phyloP scores from a whole-genome alignment of 1,140 invertebrate genomes.

The Holotrichia oblita region DNA sequence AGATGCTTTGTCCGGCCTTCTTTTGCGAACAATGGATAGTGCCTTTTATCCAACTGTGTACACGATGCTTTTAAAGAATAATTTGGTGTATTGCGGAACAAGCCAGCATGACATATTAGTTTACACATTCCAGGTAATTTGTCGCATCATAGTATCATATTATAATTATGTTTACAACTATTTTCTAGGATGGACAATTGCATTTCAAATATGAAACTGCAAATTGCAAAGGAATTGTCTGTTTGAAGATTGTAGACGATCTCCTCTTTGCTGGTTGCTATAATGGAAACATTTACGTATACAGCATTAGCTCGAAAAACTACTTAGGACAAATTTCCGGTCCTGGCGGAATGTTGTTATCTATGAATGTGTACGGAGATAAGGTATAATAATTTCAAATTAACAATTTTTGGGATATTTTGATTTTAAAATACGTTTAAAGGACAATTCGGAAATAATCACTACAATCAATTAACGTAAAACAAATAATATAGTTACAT shows the following conservation, averaged over 20 bases:
- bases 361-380: conserved; percentile 64
- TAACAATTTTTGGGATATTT: neutral
- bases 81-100: conserved; percentile 57
- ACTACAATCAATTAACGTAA: too few species aligned
- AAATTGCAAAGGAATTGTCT: conserved; percentile 63
- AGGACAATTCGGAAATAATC: too few species aligned
- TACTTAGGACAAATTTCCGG: conserved; percentile 63
- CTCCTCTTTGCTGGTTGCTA: conserved; percentile 67
- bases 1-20: conserved; percentile 64
- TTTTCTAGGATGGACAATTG: conserved; percentile 64
- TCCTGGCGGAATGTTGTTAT: conserved; percentile 66
- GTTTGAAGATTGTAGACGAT: conserved; percentile 63
- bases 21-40: conserved; percentile 58
- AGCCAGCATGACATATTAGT: conserved; percentile 55
- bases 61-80: conserved; percentile 53
- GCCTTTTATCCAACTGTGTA: conserved; percentile 53
- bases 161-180: conserved; percentile 19
- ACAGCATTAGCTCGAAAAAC: conserved; percentile 59
- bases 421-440: neutral
- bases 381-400: conserved; percentile 59
- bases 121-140: conserved; percentile 56
- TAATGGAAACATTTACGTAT: conserved; percentile 67
- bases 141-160: neutral
- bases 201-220: conserved; percentile 62
- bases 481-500: too few species aligned